Conservation (phyloP, 2,888 invertebrate genomes). For the Panzeria rudis region DNA sequence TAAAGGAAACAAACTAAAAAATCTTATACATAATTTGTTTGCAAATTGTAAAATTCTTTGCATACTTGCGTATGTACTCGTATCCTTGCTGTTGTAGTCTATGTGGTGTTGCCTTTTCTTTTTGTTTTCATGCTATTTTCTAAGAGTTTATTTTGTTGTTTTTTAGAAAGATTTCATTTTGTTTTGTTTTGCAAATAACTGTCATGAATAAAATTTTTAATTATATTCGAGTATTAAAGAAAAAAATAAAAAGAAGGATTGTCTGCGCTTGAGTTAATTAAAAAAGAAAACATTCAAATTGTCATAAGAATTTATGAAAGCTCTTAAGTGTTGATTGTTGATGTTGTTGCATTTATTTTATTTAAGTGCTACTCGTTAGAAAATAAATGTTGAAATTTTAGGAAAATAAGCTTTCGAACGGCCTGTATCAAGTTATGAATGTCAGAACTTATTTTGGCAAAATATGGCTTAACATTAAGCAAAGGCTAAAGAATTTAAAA, state of each 20-base stretch:
- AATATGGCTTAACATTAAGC: too few species aligned
- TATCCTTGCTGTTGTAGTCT: neutral
- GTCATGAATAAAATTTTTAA: constrained; percentile 55
- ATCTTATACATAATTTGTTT: constrained; percentile 54
- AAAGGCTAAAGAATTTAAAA: too few species aligned
- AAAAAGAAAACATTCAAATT: constrained; percentile 28
- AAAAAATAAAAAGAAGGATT: constrained; percentile 24
- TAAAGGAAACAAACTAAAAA: constrained; percentile 17
- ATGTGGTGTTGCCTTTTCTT: too few species aligned
- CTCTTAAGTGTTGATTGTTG: constrained; percentile 25
- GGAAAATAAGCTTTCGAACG: too few species aligned
- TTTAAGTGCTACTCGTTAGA: neutral
- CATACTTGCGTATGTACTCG: neutral
- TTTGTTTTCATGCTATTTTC: neutral
- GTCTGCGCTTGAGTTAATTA: constrained; percentile 52
- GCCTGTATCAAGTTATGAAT: too few species aligned
- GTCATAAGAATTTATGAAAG: constrained; percentile 21
- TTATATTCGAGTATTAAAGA: constrained; percentile 38
- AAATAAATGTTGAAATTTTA: neutral
- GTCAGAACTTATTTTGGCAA: too few species aligned
- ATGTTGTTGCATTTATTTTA: constrained; percentile 4
- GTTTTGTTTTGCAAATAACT: constrained; percentile 31
- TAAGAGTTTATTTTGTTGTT: constrained; percentile 32
- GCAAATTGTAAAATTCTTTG: constrained; percentile 53
- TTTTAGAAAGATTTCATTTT: constrained; percentile 20